Evolutionary conservation across 2,113 vertebrate genomes (phyloP).

Genomic region (Zapus hudsonius): DNA sequence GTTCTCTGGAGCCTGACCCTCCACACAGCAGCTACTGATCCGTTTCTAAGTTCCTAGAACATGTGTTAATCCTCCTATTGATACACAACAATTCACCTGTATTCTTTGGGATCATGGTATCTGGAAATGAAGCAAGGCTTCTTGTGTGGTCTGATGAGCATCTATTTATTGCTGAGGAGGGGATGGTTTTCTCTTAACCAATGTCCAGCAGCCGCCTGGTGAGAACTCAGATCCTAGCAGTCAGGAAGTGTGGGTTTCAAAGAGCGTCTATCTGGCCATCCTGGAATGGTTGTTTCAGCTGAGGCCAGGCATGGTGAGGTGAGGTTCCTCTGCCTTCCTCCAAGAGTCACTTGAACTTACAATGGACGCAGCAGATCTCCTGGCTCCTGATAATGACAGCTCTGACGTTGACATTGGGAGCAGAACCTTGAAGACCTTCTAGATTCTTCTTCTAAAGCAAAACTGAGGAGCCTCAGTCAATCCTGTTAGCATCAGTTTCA

Average conservation of each 20-base stretch:
- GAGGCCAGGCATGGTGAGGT: not conserved
- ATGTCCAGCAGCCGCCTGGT: not conserved
- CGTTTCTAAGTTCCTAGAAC: no score
- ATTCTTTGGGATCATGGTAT: not conserved
- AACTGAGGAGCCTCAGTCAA: not conserved
- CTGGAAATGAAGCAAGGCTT: not conserved
- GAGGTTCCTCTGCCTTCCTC: not conserved
- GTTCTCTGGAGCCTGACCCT: no score
- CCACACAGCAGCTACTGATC: no score
- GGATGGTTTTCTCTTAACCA: not conserved
- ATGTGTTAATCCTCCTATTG: no score
- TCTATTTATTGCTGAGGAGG: not conserved
- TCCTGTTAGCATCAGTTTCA: not conserved
- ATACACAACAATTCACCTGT: no score
- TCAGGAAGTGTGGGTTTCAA: constrained; percentile 2
- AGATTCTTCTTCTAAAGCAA: constrained; percentile 13
- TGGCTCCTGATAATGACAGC: not conserved
- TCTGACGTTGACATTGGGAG: not conserved
- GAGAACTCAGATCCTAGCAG: not conserved
- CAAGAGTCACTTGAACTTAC: not conserved
- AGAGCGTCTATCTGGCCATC: not conserved
- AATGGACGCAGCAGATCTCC: not conserved
- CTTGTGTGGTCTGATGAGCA: constrained; percentile 20
- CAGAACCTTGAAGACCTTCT: not conserved
- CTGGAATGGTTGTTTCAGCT: not conserved